phyloP scores from a whole-genome alignment of 2,797 vertebrate species.

The Hydrocynus forskahlii region DNA sequence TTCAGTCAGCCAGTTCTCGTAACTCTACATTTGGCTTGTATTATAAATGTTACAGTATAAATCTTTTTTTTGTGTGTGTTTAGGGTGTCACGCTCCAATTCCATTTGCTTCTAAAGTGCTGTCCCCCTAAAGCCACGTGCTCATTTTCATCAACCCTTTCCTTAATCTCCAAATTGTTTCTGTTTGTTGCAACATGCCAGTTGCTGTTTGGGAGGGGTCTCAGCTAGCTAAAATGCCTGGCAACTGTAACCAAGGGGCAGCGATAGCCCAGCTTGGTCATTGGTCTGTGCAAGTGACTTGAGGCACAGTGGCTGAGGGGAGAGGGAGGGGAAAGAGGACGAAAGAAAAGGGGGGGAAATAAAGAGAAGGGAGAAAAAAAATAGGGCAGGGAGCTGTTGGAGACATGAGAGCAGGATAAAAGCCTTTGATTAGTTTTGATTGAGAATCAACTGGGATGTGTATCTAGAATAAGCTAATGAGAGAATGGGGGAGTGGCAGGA shows the following conservation, averaged over 20 bases:
- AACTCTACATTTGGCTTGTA: neutral
- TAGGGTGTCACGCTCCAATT: neutral
- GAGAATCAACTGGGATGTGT: conserved; percentile 82
- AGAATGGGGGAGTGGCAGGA: conserved; percentile 45
- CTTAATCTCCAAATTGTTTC: conserved; percentile 68
- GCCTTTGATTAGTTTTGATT: conserved; percentile 74
- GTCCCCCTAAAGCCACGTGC: neutral
- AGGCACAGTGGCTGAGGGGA: conserved; percentile 69
- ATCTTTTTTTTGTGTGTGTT: neutral
- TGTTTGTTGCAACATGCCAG: conserved; percentile 80
- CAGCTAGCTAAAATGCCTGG: conserved; percentile 80
- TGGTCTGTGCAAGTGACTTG: conserved; percentile 75
- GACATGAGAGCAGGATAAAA: conserved; percentile 53
- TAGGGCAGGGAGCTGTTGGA: conserved; percentile 11
- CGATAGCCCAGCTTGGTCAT: conserved; percentile 79
- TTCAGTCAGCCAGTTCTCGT: neutral
- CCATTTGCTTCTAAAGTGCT: neutral
- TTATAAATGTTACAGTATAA: neutral
- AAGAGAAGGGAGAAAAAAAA: conserved; percentile 53
- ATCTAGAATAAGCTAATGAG: conserved; percentile 67
- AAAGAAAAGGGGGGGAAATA: conserved; percentile 25
- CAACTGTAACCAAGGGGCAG: conserved; percentile 89
- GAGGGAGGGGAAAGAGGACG: conserved; percentile 63
- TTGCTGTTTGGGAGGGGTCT: conserved; percentile 76
- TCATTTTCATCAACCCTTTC: conserved; percentile 5